Base-by-base conservation (phyloP, 2,113 vertebrate species). In the Callorhinus ursinus region DNA sequence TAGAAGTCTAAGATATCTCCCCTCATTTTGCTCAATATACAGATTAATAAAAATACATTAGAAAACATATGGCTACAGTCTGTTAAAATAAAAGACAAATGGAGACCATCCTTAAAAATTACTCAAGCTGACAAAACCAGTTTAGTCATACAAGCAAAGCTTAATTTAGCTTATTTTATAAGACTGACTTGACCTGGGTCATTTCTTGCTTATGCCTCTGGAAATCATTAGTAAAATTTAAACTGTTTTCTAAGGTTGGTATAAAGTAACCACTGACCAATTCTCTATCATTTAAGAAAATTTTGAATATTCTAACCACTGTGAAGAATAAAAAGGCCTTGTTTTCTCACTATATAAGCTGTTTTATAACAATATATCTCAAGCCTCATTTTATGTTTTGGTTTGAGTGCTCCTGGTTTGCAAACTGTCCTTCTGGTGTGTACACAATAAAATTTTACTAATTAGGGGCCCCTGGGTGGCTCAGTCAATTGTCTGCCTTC, bases 1-100 rank as follows among this genome's bases (percentile, higher is more conserved):
- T 80, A 55, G 42, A 97, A 91, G 26, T 55, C 7, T 65, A 96
- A 31, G 55, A 55, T 84, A n/a, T 49, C 26, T 61, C 51, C 16
- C 46, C 57, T 74, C 46, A 81, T 69, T 96, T 93, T 96, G 59
- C 51, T 97, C 46, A 96, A 77, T 81, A 95, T 13, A 79, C 72
- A 90, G 51, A 82, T 94, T 85, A 91, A 81, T 86, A 88, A 92
- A 90, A 92, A 12, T 67, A 72, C 10, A 71, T 77, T 63, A 76
- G 22, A 92, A 95, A 69, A 57, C 28, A 80, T 46, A 69, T 51
- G 33, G 53, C 4, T 88, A 67, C 53, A 86, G 2, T 55, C 46
- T 79, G 16, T 79, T 79, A 53, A 79, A 79, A 79, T 33, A 49
- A 79, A 79, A 53, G 31, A 53, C 8, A 33, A 53, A 79, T 53